Percentiles rank a stretch among this genome's conserved stretches.
These are phyloP conservation scores for Cheilosia vulpina DNA, from an alignment of 2,888 invertebrate species.

Conservation along the genomic window DNA sequence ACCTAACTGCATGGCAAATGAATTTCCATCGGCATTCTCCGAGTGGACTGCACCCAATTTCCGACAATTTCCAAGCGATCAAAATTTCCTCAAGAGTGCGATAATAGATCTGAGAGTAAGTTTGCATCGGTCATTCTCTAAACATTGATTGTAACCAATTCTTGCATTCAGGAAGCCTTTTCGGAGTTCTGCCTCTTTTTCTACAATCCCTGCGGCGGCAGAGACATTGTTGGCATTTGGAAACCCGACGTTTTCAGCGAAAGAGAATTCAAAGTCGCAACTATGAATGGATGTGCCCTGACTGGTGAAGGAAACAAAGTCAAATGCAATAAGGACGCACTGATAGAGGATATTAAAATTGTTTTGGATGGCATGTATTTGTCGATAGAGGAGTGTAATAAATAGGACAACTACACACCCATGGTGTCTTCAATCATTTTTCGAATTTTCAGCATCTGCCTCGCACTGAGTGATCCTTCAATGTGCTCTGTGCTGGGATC, in stretches of 20 bases:
- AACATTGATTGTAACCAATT: neutral
- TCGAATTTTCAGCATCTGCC: constrained; percentile 55
- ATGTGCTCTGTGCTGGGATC: constrained; percentile 31
- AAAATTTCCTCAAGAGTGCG: constrained; percentile 89
- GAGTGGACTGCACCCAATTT: constrained; percentile 79
- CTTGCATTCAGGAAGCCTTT: constrained; percentile 86
- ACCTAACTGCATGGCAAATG: constrained; percentile 79
- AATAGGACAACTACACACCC: constrained; percentile 56
- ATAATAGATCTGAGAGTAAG: constrained; percentile 90
- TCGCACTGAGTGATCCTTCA: constrained; percentile 46
- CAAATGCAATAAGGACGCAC: constrained; percentile 78
- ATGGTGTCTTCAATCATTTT: constrained; percentile 54
- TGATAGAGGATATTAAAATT: constrained; percentile 82
- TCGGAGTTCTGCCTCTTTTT: constrained; percentile 93
- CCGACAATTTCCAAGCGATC: constrained; percentile 89
- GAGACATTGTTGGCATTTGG: constrained; percentile 93
- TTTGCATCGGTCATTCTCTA: constrained; percentile 46
- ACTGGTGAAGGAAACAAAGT: constrained; percentile 77
- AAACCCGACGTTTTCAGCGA: constrained; percentile 87
- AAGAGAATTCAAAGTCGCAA: constrained; percentile 89
- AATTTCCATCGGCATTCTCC: constrained; percentile 78
- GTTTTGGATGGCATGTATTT: constrained; percentile 81
- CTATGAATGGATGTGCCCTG: constrained; percentile 79
- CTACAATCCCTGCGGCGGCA: constrained; percentile 94
- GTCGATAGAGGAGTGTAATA: constrained; percentile 76